phyloP scores from a whole-genome alignment of 2,113 vertebrate genomes.

The Rhinogobius similis region DNA sequence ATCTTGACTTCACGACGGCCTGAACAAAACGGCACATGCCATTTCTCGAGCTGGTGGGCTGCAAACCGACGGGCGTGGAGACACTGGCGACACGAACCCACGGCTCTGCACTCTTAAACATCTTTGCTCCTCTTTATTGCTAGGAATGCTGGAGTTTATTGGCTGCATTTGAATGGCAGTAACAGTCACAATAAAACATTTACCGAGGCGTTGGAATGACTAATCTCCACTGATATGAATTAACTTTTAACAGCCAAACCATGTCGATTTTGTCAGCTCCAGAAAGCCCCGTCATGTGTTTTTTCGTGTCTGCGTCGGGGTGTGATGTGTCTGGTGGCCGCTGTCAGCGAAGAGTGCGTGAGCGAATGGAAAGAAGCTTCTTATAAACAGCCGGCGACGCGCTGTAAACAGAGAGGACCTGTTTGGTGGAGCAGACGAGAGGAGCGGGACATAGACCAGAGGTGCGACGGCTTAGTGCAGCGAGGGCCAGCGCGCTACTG shows the following conservation, averaged over 20 bases:
- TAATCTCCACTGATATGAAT: slow-evolving; percentile 23
- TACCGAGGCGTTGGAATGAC: slow-evolving; percentile 36
- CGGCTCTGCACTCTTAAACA: slow-evolving; percentile 45
- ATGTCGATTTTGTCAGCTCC: slow-evolving; percentile 24
- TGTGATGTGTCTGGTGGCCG: neutral
- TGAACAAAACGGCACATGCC: slow-evolving; percentile 19
- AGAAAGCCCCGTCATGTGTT: neutral
- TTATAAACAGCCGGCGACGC: slow-evolving; percentile 19
- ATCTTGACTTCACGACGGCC: neutral
- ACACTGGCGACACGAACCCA: slow-evolving; percentile 30
- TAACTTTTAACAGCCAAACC: slow-evolving; percentile 4
- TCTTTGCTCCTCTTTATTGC: slow-evolving; percentile 43
- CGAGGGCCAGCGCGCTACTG: neutral
- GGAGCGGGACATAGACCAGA: slow-evolving; percentile 37
- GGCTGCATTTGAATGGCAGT: slow-evolving; percentile 29
- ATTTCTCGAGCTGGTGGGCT: slow-evolving; percentile 29
- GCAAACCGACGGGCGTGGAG: neutral
- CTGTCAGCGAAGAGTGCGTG: slow-evolving; percentile 18
- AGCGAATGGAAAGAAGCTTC: slow-evolving; percentile 46
- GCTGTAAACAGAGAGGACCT: slow-evolving; percentile 27
- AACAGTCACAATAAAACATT: slow-evolving; percentile 47
- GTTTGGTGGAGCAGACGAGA: slow-evolving; percentile 21
- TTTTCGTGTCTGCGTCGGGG: slow-evolving; percentile 1
- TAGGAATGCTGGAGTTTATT: slow-evolving; percentile 33
- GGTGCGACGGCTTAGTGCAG: slow-evolving; percentile 13